A percentile compares a stretch with the other conserved stretches of the same genome.
Evolutionary conservation across 2,113 vertebrate species (phyloP).

Genomic region (Lynx canadensis): DNA sequence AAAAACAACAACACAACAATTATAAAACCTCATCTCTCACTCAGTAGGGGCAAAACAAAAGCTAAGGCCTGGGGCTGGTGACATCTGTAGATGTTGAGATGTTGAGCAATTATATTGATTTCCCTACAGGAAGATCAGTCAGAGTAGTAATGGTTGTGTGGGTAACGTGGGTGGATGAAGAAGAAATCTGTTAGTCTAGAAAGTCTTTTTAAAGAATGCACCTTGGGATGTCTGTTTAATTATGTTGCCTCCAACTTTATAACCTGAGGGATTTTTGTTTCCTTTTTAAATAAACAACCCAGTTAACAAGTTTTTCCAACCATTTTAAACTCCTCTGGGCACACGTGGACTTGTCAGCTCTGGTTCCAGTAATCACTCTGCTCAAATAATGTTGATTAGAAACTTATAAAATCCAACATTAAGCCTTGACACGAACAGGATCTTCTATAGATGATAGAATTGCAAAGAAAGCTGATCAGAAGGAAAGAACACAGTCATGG

Average conservation of each 20-base stretch:
- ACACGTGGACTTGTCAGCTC: not conserved
- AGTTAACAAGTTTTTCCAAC: slow-evolving; percentile 32
- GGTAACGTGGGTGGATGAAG: not conserved
- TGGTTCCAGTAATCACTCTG: not conserved
- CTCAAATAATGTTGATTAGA: slow-evolving; percentile 36
- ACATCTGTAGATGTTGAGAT: not conserved
- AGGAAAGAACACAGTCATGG: not conserved
- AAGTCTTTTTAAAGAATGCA: not conserved
- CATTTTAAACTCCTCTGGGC: slow-evolving; percentile 41
- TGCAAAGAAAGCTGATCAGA: not conserved
- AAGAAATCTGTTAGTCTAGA: not conserved
- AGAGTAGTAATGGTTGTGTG: not conserved
- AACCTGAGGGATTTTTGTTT: slow-evolving; percentile 44
- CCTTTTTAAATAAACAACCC: slow-evolving; percentile 33
- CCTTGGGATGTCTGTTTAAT: slow-evolving; percentile 33
- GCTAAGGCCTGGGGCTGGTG: not conserved
- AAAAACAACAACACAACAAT: not conserved
- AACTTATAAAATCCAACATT: slow-evolving; percentile 47
- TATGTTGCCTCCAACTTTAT: slow-evolving; percentile 36
- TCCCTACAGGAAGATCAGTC: not conserved
- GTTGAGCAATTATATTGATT: not conserved
- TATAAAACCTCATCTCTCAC: not conserved
- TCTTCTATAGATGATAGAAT: not conserved
- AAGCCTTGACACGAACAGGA: not conserved
- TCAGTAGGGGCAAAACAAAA: not conserved